Evolutionary conservation across 2,888 invertebrate genomes (phyloP), one percentile per base, ranked within the genome.

Genomic region (Hyposoter dolosus): DNA sequence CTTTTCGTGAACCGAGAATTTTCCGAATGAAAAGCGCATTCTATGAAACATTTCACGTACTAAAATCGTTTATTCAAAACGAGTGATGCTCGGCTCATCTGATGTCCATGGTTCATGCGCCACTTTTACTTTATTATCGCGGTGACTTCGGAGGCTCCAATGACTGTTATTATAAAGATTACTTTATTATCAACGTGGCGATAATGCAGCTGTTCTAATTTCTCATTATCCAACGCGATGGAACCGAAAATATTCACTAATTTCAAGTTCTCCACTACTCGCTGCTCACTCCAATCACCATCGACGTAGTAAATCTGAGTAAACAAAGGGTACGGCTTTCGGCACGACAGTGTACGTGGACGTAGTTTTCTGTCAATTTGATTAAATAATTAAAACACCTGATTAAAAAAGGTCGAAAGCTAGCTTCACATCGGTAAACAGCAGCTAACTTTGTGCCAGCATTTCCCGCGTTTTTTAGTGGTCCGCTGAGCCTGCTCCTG

Each of bases 21-120:
- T 82, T 75, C 60, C 19, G 43, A 53, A 53, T 32, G 47, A 63
- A 76, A 47, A 81, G 84, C 84, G 84, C 81, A 72, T 77, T 76
- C 84, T 84, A 72, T 35, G 77, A 60, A 40, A 19, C 63, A 47
- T 43, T 23, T 17, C 23, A 43, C 65, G 84, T 66, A 84, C 84
- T 81, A 81, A 84, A 81, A 68, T 84, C 63, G n/a, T 19, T 43
- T 28, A 9, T 53, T 35, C 56, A 43, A 68, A 66, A 23, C 1
- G 53, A 76, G 53, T 35, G 28, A 1, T 47, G 66, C n/a, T 63
- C 32, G n/a, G 28, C 66, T 74, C 66, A 60, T 45, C n/a, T 23
- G 35, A 19, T 23, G n/a, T 40, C 19, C 32, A 69, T 7, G 17
- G 28, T 69, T 47, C 28, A 28, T 69, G 69, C 40, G 40, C 40